Evolutionary conservation across 2,888 invertebrate genomes (phyloP).

Genomic region (Drosophila meridiana): DNA sequence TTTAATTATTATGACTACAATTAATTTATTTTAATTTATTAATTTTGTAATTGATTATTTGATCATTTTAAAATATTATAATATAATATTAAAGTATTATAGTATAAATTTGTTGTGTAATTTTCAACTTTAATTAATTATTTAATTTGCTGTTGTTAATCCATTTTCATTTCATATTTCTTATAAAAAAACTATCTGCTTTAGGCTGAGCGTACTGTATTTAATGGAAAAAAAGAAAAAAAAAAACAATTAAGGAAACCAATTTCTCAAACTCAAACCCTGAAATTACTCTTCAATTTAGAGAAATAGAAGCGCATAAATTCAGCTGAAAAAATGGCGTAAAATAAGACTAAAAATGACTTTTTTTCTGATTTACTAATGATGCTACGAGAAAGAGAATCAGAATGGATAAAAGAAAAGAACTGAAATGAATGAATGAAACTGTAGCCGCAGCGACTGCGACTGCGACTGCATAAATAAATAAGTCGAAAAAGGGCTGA

Average conservation of each 20-base stretch:
- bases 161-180: too few species aligned
- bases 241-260: constrained; percentile 65
- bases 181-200: not conserved
- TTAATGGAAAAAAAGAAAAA: constrained; percentile 5
- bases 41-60: too few species aligned
- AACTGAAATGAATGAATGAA: constrained; percentile 9
- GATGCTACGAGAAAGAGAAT: constrained; percentile 30
- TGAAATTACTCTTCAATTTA: constrained; percentile 38
- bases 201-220: constrained; percentile 17
- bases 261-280: constrained; percentile 67
- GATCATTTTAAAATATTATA: too few species aligned
- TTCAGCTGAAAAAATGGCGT: constrained; percentile 49
- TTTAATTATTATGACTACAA: too few species aligned
- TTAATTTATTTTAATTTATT: too few species aligned
- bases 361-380: constrained; percentile 54
- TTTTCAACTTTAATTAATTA: too few species aligned
- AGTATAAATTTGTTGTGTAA: too few species aligned
- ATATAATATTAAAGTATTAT: too few species aligned
- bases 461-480: constrained; percentile 41
- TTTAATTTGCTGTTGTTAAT: too few species aligned
- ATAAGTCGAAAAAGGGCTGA: constrained; percentile 33
- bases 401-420: constrained; percentile 28
- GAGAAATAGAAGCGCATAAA: constrained; percentile 73
- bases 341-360: constrained; percentile 41
- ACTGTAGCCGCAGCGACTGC: constrained; percentile 16